Evolutionary conservation across 2,888 invertebrate species (phyloP).

Genomic region (Antitype chi): DNA sequence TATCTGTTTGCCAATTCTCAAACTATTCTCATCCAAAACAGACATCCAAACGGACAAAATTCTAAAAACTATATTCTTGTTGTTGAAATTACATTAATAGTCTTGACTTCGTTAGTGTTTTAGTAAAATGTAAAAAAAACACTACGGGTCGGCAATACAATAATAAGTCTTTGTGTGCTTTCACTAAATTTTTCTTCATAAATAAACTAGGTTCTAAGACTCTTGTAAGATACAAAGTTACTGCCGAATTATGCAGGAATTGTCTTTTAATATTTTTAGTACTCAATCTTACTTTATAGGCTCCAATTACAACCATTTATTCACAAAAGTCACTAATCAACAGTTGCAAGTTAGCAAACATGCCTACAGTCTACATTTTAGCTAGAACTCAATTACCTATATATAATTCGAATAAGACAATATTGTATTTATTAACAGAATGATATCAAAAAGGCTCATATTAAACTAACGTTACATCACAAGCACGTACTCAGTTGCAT

Average conservation of each 20-base stretch:
- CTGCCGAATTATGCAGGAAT: neutral
- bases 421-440: neutral
- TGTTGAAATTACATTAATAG: too few relatives aligned
- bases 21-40: too few relatives aligned
- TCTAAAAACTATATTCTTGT: too few relatives aligned
- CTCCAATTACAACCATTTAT: neutral
- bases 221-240: neutral
- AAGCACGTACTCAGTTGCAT: conserved; percentile 34
- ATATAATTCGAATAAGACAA: too few relatives aligned
- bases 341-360: neutral
- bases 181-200: neutral
- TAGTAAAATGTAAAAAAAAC: too few relatives aligned
- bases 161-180: neutral
- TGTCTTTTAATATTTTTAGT: neutral
- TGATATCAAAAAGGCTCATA: neutral
- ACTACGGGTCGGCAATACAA: neutral
- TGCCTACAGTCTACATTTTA: too few relatives aligned
- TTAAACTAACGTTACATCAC: neutral
- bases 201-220: neutral
- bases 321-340: neutral
- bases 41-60: too few relatives aligned
- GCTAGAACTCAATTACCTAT: too few relatives aligned
- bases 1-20: too few relatives aligned
- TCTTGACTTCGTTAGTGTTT: too few relatives aligned
- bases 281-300: neutral